Conservation (phyloP, 2,888 invertebrate genomes). For the Napeogenes sylphis region DNA sequence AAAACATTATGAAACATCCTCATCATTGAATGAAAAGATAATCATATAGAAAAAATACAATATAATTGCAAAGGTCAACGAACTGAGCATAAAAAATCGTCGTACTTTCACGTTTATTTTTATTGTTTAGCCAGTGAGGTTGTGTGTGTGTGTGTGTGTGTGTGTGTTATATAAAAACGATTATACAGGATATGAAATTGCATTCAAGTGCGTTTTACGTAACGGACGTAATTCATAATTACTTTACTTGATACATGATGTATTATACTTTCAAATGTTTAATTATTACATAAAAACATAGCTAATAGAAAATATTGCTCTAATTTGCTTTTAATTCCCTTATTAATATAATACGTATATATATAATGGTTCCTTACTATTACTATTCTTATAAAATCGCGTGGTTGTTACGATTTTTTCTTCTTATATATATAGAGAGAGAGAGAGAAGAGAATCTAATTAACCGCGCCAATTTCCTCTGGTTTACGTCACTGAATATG, state of each 20-base stretch:
- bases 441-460: no score
- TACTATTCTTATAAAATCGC: no score
- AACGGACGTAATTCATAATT: not conserved
- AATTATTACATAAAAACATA: not conserved
- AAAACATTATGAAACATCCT: no score
- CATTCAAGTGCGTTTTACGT: not conserved
- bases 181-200: conserved; percentile 3
- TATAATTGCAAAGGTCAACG: not conserved
- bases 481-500: no score
- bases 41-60: not conserved
- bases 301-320: no score
- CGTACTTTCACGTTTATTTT: conserved; percentile 4
- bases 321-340: no score
- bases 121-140: not conserved
- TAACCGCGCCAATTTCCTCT: no score
- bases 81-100: not conserved
- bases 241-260: not conserved
- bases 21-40: no score
- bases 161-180: not conserved
- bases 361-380: no score
- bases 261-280: not conserved
- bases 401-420: no score
- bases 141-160: not conserved
- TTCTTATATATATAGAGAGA: no score
- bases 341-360: no score